A percentile compares a stretch with the other conserved stretches of the same genome.
phyloP scores from a whole-genome alignment of 2,113 vertebrate genomes.

The Chinchilla lanigera region DNA sequence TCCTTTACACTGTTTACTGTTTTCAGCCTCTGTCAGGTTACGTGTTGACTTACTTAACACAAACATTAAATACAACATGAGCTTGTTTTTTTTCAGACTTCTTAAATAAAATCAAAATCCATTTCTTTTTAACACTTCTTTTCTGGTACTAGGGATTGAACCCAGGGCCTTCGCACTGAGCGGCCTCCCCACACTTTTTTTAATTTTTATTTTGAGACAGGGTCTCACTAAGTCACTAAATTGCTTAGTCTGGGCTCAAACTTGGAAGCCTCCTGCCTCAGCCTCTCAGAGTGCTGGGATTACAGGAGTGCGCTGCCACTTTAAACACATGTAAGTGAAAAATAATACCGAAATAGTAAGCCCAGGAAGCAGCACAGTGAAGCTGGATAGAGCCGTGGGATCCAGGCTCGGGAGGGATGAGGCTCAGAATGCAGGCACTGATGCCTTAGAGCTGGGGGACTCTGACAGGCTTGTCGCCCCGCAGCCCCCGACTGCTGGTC shows the following conservation, averaged over 20 bases:
- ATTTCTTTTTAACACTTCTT: background rate
- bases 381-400: rapidly evolving
- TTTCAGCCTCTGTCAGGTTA: background rate
- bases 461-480: background rate
- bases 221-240: too few relatives aligned
- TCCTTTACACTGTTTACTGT: background rate
- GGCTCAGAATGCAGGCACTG: background rate
- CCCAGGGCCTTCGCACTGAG: background rate
- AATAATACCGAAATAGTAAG: background rate
- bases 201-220: too few relatives aligned
- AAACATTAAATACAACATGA: background rate
- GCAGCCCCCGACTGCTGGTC: background rate
- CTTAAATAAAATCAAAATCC: background rate
- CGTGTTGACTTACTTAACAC: background rate
- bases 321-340: background rate
- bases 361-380: background rate
- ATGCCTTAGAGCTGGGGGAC: rapidly evolving
- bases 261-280: too few relatives aligned
- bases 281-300: too few relatives aligned
- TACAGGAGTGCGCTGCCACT: too few relatives aligned
- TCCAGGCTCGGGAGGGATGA: rapidly evolving
- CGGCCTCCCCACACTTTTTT: background rate
- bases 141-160: background rate
- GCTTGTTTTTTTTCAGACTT: background rate
- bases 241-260: too few relatives aligned